phyloP scores from a whole-genome alignment of 2,888 invertebrate species.

The Philhelius pedissequus region DNA sequence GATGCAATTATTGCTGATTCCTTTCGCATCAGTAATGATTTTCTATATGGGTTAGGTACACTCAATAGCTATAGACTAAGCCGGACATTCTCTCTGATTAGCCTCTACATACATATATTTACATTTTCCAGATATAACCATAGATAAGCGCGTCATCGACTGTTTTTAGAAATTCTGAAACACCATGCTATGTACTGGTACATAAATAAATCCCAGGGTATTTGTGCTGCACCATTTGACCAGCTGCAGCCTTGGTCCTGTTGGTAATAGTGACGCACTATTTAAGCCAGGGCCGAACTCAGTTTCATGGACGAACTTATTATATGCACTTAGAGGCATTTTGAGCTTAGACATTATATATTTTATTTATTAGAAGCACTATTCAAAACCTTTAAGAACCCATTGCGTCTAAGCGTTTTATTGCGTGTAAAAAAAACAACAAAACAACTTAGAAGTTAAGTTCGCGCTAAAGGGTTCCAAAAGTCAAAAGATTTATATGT shows the following conservation, averaged over 20 bases:
- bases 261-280: neutral
- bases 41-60: neutral
- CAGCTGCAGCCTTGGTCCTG: neutral
- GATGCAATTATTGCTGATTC: slow-evolving; percentile 26
- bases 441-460: no score
- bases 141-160: slow-evolving; percentile 11
- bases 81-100: slow-evolving; percentile 2
- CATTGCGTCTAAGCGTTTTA: no score
- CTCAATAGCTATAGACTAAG: neutral
- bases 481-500: no score
- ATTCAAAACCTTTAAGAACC: no score
- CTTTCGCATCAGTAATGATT: slow-evolving; percentile 8
- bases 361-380: no score
- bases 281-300: neutral
- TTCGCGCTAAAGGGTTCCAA: no score
- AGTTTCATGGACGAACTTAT: neutral
- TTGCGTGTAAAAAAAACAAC: no score
- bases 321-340: no score
- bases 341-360: no score
- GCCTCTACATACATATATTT: neutral
- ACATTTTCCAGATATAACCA: no score
- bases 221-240: slow-evolving; percentile 42
- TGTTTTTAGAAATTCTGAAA: neutral
- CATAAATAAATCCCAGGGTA: slow-evolving; percentile 1
- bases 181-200: slow-evolving; percentile 3